Conservation (phyloP, 2,113 vertebrate genomes). For the Laticauda colubrina region DNA sequence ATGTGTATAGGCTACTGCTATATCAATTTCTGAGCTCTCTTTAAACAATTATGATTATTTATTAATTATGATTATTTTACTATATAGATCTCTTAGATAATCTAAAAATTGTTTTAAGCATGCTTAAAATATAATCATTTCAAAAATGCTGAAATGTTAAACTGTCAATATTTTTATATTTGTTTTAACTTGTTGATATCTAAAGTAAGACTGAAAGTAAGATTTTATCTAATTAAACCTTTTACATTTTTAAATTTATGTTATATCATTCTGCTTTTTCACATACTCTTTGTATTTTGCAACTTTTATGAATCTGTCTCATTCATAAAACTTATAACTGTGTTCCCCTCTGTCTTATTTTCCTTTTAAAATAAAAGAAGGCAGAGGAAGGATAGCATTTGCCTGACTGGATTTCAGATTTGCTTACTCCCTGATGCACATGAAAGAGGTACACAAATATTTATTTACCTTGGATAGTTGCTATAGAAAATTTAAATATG, state of each 20-base stretch:
- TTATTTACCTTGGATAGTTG: background rate
- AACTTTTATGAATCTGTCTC: background rate
- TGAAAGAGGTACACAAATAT: background rate
- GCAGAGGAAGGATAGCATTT: background rate
- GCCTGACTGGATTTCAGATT: background rate
- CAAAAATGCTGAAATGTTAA: background rate
- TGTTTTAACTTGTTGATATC: background rate
- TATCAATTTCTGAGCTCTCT: background rate
- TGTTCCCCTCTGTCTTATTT: background rate
- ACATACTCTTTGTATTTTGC: background rate
- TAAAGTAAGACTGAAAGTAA: background rate
- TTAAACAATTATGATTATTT: background rate
- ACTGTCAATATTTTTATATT: background rate
- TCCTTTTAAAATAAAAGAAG: background rate
- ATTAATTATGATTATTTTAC: background rate
- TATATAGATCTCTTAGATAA: background rate
- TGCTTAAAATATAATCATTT: background rate
- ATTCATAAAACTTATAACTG: background rate
- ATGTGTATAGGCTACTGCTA: background rate
- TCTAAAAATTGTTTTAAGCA: background rate
- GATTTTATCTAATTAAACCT: background rate
- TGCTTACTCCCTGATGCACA: background rate
- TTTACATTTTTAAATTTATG: background rate
- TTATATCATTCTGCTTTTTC: background rate
- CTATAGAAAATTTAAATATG: background rate